phyloP scores from a whole-genome alignment of 92 coral and sea anemone species.

The Nematostella vectensis region DNA sequence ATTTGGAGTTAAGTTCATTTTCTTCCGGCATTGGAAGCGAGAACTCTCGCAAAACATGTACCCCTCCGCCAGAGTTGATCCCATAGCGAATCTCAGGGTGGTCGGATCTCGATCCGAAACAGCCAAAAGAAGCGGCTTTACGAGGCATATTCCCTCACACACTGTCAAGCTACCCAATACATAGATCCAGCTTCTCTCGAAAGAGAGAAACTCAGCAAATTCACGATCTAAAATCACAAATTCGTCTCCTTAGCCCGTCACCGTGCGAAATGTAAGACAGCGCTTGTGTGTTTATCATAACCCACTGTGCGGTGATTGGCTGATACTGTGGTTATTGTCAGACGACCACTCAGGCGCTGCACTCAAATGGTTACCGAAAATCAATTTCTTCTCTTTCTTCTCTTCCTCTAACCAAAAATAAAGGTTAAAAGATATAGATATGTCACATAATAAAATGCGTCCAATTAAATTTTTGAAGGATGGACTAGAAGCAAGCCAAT shows the following conservation, averaged over 20 bases:
- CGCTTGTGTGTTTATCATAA: slow-evolving; percentile 23
- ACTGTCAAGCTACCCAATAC: slow-evolving; percentile 35
- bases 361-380: neutral
- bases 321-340: slow-evolving; percentile 10
- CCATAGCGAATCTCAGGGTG: slow-evolving; percentile 99
- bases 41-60: slow-evolving; percentile 84
- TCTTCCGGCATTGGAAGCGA: slow-evolving; percentile 97
- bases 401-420: too few species aligned
- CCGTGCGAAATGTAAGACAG: too few species aligned
- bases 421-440: too few species aligned
- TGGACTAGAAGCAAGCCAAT: too few species aligned
- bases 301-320: slow-evolving; percentile 21
- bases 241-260: too few species aligned
- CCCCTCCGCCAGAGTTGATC: slow-evolving; percentile 72
- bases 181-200: slow-evolving; percentile 22
- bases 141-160: slow-evolving; percentile 67
- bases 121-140: slow-evolving; percentile 71
- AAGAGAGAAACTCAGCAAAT: neutral
- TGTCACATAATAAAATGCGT: too few species aligned
- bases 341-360: slow-evolving; percentile 1
- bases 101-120: slow-evolving; percentile 86
- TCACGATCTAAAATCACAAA: too few species aligned
- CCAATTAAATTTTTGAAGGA: too few species aligned
- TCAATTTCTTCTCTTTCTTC: too few species aligned
- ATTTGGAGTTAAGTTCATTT: slow-evolving; percentile 89